These are phyloP conservation scores for Caenorhabditis macrosperma DNA, from an alignment of 2,888 invertebrate genomes.

Conservation along the genomic window DNA sequence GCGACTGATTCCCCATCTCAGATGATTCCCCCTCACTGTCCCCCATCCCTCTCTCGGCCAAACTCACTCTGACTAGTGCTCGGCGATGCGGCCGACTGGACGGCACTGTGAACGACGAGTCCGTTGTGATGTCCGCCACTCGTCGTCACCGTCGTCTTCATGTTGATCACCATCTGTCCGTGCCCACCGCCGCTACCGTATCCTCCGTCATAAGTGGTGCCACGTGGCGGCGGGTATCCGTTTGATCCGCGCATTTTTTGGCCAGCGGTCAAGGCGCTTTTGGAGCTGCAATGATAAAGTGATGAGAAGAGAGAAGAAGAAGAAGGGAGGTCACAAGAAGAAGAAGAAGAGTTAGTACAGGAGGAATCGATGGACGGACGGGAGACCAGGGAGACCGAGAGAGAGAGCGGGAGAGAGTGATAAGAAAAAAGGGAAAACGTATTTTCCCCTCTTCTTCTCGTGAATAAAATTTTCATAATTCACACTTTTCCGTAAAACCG, in stretches of 20 bases:
- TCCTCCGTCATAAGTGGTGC: too few relatives aligned
- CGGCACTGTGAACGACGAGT: conserved; percentile 64
- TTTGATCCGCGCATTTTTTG: conserved; percentile 32
- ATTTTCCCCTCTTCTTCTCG: too few relatives aligned
- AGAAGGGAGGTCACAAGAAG: too few relatives aligned
- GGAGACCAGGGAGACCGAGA: too few relatives aligned
- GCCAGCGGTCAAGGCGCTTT: not conserved
- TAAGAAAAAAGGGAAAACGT: conserved; percentile 5
- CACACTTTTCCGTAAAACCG: conserved; percentile 25
- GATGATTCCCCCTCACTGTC: too few relatives aligned
- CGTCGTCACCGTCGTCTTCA: conserved; percentile 69
- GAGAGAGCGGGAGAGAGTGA: conserved; percentile 2
- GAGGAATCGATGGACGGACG: too few relatives aligned
- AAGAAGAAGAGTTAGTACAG: not conserved
- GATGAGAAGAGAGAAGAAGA: not conserved
- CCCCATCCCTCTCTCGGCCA: too few relatives aligned
- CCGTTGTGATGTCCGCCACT: conserved; percentile 67
- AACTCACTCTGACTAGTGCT: conserved; percentile 42
- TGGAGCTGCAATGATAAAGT: not conserved
- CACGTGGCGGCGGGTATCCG: conserved; percentile 29
- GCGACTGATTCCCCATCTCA: too few relatives aligned
- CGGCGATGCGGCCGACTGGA: conserved; percentile 49
- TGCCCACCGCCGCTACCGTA: conserved; percentile 27
- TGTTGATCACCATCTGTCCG: conserved; percentile 66
- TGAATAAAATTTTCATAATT: conserved; percentile 2